Base-by-base conservation (phyloP, 92 coral and sea anemone species). In the Heteractis magnifica region DNA sequence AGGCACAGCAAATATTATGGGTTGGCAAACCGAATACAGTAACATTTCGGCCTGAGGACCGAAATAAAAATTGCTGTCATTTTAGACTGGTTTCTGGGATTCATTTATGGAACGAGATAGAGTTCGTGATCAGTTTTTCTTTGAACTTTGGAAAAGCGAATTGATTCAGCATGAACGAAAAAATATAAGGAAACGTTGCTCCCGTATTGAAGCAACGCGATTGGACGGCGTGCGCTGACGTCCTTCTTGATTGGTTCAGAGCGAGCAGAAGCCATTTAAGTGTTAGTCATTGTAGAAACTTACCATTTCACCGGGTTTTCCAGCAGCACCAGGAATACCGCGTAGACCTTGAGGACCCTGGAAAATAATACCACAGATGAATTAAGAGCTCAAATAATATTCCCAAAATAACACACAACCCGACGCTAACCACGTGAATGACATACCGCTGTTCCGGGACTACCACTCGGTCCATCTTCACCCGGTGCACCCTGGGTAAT, bases 271-370 rank as follows among this genome's bases (percentile, higher is more conserved):
- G 64, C 64, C 64, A 58, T 58, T 58, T 58, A 15, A 58, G 16
- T 15, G 13, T 13, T 3, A 15, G 64, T 58, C 64, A 58, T 11
- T 13, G 64, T n/a, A 16, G 7, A 14, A 10, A 26, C 81, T 74
- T 81, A 90, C 93, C 90, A 82, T 83, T 68, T 79, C 86, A 15
- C 93, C 93, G 55, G 51, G 77, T 52, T 71, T 62, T 48, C 90
- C 93, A 65, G 87, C 83, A 16, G 85, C 72, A 16, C 93, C 93
- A 64, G 89, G 89, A 48, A 59, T 51, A 20, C 93, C 93, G 3
- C 84, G 88, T 10, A 65, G 44, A 44, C 93, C 93, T 71, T 12
- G 71, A 23, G 83, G 77, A 78, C 93, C 93, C 93, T 89, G 76
- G 11, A 88, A 75, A 68, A 49, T 7, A 53, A 55, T 5, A 14